These are phyloP conservation scores for Acanthurus leucopareius DNA, from an alignment of 2,797 vertebrate genomes.

Conservation along the genomic window DNA sequence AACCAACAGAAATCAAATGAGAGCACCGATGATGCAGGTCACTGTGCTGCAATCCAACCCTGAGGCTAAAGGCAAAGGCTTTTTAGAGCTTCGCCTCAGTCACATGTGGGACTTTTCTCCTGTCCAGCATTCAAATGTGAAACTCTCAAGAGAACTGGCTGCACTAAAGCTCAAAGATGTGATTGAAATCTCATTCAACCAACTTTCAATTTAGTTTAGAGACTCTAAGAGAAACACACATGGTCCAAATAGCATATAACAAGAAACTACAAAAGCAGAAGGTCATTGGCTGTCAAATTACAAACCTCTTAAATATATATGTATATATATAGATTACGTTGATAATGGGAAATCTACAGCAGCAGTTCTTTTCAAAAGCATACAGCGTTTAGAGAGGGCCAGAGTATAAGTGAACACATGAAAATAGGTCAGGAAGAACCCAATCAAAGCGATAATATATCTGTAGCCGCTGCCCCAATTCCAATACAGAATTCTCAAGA, in stretches of 20 bases:
- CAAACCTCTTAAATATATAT: background rate
- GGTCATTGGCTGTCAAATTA: background rate
- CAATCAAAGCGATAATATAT: conserved; percentile 64
- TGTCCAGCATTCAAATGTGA: conserved; percentile 15
- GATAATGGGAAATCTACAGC: conserved; percentile 4
- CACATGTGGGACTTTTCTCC: background rate
- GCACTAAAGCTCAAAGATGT: background rate
- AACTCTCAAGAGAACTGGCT: background rate
- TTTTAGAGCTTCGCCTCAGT: background rate
- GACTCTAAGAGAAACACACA: background rate
- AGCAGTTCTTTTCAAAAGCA: conserved; percentile 8
- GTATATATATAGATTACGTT: background rate
- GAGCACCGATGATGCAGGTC: conserved; percentile 1
- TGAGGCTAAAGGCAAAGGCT: background rate
- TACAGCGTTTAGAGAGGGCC: background rate
- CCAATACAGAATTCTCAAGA: conserved; percentile 60
- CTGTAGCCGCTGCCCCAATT: conserved; percentile 60
- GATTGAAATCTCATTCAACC: background rate
- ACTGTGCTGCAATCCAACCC: background rate
- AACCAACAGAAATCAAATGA: background rate
- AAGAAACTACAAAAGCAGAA: background rate
- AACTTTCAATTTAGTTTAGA: background rate
- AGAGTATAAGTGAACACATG: conserved; percentile 27
- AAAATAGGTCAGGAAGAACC: conserved; percentile 67
- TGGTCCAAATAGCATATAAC: background rate